Conservation (phyloP, 2,113 vertebrate genomes). For the Microtus oregoni region DNA sequence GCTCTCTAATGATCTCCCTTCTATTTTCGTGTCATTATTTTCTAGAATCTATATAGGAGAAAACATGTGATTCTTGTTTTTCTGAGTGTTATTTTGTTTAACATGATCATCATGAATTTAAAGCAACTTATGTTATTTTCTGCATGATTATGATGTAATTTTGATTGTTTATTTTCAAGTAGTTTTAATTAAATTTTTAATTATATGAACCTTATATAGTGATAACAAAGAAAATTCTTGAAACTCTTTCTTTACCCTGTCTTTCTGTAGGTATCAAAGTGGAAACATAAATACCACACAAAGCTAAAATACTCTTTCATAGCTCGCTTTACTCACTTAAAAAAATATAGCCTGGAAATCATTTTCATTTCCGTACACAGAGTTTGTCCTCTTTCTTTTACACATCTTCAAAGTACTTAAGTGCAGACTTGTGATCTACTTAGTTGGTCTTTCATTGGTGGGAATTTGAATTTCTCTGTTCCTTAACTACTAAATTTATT, state of each 20-base stretch:
- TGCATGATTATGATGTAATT: not conserved
- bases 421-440: not conserved
- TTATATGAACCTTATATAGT: not conserved
- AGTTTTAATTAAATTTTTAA: not conserved
- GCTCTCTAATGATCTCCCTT: not conserved
- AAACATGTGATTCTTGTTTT: not conserved
- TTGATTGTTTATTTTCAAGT: not conserved
- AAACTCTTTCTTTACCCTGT: not conserved
- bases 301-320: not conserved
- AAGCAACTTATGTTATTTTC: not conserved
- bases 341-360: not conserved
- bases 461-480: not conserved
- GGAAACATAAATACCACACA: not conserved
- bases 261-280: not conserved
- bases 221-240: not conserved
- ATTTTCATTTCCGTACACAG: not conserved
- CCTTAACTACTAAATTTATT: conserved; percentile 17
- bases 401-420: not conserved
- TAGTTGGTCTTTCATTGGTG: not conserved
- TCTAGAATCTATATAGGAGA: not conserved
- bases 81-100: not conserved
- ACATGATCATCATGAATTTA: not conserved
- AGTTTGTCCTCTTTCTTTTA: not conserved
- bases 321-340: not conserved
- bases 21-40: not conserved